Evolutionary conservation across 2,797 vertebrate species (phyloP).

Genomic region (Pterois miles): DNA sequence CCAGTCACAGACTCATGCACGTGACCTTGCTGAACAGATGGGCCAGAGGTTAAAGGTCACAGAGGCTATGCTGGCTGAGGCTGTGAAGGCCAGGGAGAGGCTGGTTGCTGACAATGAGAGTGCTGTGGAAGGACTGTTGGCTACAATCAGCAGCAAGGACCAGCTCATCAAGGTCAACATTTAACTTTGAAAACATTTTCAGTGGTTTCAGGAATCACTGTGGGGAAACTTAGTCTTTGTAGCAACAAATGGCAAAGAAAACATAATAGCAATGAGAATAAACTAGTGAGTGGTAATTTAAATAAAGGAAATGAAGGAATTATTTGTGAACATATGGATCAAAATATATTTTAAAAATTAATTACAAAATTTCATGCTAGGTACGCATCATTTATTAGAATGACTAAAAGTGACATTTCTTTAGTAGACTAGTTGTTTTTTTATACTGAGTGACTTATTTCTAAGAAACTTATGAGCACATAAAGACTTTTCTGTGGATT

Average conservation of each 20-base stretch:
- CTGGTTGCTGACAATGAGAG: slow-evolving; percentile 83
- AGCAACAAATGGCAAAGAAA: not conserved
- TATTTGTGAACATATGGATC: not conserved
- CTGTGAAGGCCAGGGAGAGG: slow-evolving; percentile 82
- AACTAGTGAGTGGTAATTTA: not conserved
- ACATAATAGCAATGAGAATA: not conserved
- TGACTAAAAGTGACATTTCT: too few relatives aligned
- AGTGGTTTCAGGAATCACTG: not conserved
- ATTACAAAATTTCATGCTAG: not conserved
- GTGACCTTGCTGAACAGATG: slow-evolving; percentile 83
- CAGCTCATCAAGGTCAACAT: slow-evolving; percentile 82
- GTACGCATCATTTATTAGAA: not conserved
- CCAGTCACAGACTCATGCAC: slow-evolving; percentile 77
- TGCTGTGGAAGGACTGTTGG: slow-evolving; percentile 82
- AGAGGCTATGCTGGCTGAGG: slow-evolving; percentile 83
- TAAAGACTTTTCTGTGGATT: too few relatives aligned
- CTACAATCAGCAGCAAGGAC: slow-evolving; percentile 85
- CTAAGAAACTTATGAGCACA: too few relatives aligned
- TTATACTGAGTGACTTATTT: too few relatives aligned
- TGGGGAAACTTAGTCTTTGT: not conserved
- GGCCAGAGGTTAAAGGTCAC: slow-evolving; percentile 85
- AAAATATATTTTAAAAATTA: not conserved
- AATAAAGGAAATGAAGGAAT: not conserved
- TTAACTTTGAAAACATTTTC: slow-evolving; percentile 4
- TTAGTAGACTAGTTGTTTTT: too few relatives aligned